phyloP scores from a whole-genome alignment of 2,113 vertebrate species.

The Uropsilus gracilis region DNA sequence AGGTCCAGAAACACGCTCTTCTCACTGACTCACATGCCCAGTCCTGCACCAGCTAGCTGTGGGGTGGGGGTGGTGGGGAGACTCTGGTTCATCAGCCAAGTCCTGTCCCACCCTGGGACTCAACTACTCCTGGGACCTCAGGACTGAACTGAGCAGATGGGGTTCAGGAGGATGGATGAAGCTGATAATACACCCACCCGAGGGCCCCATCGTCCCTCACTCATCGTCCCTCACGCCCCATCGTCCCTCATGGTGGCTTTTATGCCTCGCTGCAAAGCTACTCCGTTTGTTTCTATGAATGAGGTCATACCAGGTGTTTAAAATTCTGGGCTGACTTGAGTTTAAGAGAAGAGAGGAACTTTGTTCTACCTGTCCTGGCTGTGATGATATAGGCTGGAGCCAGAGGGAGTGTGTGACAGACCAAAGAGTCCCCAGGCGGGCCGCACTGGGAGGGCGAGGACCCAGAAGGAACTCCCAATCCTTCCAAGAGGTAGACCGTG shows the following conservation, averaged over 20 bases:
- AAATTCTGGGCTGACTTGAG: not conserved
- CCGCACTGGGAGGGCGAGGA: not conserved
- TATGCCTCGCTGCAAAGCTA: not conserved
- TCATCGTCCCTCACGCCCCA: not conserved
- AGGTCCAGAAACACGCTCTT: not conserved
- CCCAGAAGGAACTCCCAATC: too few species aligned
- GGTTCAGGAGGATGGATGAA: too few species aligned
- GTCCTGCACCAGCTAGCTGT: not conserved
- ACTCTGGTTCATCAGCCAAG: too few species aligned
- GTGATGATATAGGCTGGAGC: not conserved
- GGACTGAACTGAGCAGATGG: not conserved
- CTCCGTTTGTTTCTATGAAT: not conserved
- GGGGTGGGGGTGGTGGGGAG: fast-evolving
- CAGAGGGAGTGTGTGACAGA: not conserved
- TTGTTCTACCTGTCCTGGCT: not conserved
- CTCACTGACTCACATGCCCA: too few species aligned
- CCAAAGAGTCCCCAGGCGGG: too few species aligned
- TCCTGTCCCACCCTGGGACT: not conserved
- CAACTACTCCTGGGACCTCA: not conserved
- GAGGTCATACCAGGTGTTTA: not conserved
- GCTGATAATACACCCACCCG: not conserved
- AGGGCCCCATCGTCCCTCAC: not conserved
- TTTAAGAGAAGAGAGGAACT: not conserved
- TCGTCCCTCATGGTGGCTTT: not conserved
- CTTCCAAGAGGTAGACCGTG: too few species aligned